A percentile compares a stretch with the other conserved stretches of the same genome.
These are phyloP conservation scores for Caerostris extrusa DNA, from an alignment of 1,140 invertebrate species.

Conservation along the genomic window DNA sequence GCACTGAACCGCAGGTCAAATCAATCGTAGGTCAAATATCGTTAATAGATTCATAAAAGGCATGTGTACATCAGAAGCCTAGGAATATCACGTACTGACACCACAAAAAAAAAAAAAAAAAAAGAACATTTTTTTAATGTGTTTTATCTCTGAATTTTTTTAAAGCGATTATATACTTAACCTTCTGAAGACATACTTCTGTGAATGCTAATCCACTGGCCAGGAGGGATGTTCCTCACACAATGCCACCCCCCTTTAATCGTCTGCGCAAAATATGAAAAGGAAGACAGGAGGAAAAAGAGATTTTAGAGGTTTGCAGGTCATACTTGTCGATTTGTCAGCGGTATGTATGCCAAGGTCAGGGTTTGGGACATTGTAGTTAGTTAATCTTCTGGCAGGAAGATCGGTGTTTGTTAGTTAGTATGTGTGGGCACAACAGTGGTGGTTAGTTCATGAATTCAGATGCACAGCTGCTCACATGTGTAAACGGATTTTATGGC, in stretches of 20 bases:
- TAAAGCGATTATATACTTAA: neutral
- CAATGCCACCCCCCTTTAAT: neutral
- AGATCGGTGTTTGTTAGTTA: neutral
- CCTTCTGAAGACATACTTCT: neutral
- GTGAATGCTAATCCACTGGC: slow-evolving; percentile 39
- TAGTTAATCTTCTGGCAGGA: neutral
- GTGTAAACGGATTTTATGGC: slow-evolving; percentile 10
- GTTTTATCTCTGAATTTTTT: neutral
- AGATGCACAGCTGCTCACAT: neutral
- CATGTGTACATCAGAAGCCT: neutral
- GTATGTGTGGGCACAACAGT: neutral
- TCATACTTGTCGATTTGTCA: neutral
- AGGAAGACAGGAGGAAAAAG: neutral
- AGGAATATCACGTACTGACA: neutral
- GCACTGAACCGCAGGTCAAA: neutral
- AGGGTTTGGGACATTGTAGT: neutral
- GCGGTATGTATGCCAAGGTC: slow-evolving; percentile 47
- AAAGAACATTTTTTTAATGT: too few species aligned
- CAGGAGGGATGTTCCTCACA: neutral
- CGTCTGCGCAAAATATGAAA: neutral
- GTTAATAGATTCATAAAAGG: neutral
- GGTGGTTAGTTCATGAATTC: neutral
- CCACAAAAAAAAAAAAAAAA: neutral
- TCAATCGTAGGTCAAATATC: slow-evolving; percentile 10
- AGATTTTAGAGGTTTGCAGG: slow-evolving; percentile 32